A percentile compares a stretch with the other conserved stretches of the same genome.
phyloP scores from a whole-genome alignment of 2,797 vertebrate species.

The Trematomus bernacchii region DNA sequence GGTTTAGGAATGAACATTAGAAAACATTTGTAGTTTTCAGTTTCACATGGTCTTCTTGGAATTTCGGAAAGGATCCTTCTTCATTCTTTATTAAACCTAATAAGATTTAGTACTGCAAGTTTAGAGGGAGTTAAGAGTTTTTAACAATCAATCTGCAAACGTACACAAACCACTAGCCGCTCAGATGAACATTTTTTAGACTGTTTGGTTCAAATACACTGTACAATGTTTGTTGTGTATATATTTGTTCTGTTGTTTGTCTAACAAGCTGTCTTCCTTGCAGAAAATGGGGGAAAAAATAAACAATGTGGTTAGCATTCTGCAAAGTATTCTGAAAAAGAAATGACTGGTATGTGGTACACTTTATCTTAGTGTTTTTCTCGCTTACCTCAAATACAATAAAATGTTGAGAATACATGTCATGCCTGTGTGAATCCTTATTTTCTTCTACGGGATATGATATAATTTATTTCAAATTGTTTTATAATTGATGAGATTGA shows the following conservation, averaged over 20 bases:
- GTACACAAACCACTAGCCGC: constrained; percentile 16
- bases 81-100: constrained; percentile 29
- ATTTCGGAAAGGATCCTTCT: constrained; percentile 6
- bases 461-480: too few relatives aligned
- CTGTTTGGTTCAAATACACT: constrained; percentile 40
- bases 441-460: not conserved
- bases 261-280: constrained; percentile 50
- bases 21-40: constrained; percentile 26
- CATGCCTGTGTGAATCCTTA: not conserved
- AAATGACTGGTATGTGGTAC: constrained; percentile 21
- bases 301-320: constrained; percentile 24
- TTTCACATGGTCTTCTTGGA: constrained; percentile 19
- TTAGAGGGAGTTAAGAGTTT: constrained; percentile 11
- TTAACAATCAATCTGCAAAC: constrained; percentile 15
- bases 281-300: constrained; percentile 4
- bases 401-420: constrained; percentile 43
- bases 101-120: constrained; percentile 15
- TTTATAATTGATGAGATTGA: not conserved
- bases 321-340: constrained; percentile 47
- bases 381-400: constrained; percentile 57
- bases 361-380: constrained; percentile 39
- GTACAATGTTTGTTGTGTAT: constrained; percentile 59
- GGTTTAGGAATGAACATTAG: constrained; percentile 19
- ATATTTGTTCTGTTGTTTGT: constrained; percentile 65
- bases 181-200: constrained; percentile 45